Conservation (phyloP, 2,113 vertebrate genomes). For the Cervus canadensis region DNA sequence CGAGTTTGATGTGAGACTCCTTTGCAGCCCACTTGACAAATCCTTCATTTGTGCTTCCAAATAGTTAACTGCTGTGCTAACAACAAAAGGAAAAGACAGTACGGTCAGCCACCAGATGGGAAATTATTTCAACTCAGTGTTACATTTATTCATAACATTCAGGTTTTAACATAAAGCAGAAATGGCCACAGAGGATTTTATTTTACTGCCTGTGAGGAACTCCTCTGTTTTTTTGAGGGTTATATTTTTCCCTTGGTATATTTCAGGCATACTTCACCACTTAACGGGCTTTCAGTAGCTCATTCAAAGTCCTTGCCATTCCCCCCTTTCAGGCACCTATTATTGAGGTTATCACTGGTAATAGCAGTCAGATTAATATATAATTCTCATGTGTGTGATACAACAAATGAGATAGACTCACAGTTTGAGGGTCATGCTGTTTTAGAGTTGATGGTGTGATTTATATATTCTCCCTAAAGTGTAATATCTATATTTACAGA, state of each 20-base stretch:
- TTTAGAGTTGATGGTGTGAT: slow-evolving; percentile 45
- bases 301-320: neutral
- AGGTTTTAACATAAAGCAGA: slow-evolving; percentile 50
- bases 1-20: neutral
- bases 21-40: neutral
- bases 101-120: neutral
- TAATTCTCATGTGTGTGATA: slow-evolving; percentile 37
- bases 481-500: slow-evolving; percentile 43
- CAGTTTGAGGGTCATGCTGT: slow-evolving; percentile 56
- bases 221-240: neutral
- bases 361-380: slow-evolving; percentile 48
- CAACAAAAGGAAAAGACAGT: neutral
- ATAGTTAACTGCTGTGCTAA: neutral
- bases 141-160: slow-evolving; percentile 43
- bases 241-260: slow-evolving; percentile 39
- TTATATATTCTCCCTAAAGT: slow-evolving; percentile 49
- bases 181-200: slow-evolving; percentile 47
- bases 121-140: neutral
- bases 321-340: neutral
- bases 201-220: slow-evolving; percentile 56
- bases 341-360: slow-evolving; percentile 45
- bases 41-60: slow-evolving; percentile 14
- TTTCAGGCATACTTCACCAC: neutral
- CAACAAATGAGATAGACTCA: slow-evolving; percentile 57
- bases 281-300: slow-evolving; percentile 27